Evolutionary conservation across 2,113 vertebrate species (phyloP).

Genomic region (human): DNA sequence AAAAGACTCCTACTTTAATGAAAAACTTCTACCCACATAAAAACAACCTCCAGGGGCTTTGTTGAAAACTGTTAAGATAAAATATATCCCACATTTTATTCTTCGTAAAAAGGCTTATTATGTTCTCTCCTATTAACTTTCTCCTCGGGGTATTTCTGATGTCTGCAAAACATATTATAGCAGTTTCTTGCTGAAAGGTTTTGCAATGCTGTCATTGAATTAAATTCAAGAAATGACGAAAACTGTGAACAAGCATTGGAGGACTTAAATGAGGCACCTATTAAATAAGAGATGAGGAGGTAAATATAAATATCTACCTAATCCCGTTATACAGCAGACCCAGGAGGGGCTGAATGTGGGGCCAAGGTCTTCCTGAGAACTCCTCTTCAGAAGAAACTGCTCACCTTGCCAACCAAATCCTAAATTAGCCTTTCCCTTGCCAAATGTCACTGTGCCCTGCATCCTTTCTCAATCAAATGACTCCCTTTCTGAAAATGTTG

Average conservation of each 20-base stretch:
- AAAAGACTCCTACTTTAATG: constrained; percentile 72
- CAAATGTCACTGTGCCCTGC: not conserved
- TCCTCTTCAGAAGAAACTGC: not conserved
- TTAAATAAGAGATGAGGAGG: constrained; percentile 64
- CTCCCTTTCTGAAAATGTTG: not conserved
- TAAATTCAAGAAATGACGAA: constrained; percentile 74
- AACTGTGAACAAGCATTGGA: constrained; percentile 64
- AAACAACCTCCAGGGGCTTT: constrained; percentile 75
- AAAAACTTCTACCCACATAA: constrained; percentile 74
- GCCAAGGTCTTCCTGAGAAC: not conserved
- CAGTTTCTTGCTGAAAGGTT: constrained; percentile 79
- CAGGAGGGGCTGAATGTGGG: constrained; percentile 6
- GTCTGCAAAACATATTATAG: constrained; percentile 82
- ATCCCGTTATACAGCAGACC: not conserved
- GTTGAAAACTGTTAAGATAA: constrained; percentile 79
- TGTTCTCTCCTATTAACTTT: constrained; percentile 81
- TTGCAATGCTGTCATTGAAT: constrained; percentile 72
- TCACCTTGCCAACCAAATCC: not conserved
- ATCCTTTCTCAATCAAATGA: not conserved
- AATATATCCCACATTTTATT: constrained; percentile 77
- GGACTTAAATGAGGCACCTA: constrained; percentile 37
- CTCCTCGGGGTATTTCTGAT: constrained; percentile 79
- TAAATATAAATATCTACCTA: constrained; percentile 52
- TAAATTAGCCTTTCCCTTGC: not conserved
- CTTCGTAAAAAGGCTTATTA: constrained; percentile 78